These are phyloP conservation scores for Ecliptopera silaceata DNA, from an alignment of 2,888 invertebrate genomes.

Conservation along the genomic window DNA sequence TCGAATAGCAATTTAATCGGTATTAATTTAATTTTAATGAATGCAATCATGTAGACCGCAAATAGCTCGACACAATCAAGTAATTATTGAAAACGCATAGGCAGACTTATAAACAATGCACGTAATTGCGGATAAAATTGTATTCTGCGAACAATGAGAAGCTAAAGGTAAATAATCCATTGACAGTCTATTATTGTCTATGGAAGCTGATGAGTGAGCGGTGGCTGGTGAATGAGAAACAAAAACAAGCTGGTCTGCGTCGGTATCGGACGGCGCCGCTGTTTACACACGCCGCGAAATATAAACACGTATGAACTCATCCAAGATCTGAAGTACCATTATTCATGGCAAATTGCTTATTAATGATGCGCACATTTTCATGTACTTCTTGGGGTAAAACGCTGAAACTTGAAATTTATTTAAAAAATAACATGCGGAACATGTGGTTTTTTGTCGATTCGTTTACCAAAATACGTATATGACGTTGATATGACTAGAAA, in stretches of 20 bases:
- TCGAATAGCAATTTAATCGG: constrained; percentile 15
- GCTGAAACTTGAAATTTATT: neutral
- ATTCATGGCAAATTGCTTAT: constrained; percentile 46
- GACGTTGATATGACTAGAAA: neutral
- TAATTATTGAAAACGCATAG: constrained; percentile 28
- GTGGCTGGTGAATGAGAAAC: constrained; percentile 50
- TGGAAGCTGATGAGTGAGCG: constrained; percentile 35
- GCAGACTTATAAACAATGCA: constrained; percentile 26
- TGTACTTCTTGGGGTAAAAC: constrained; percentile 14
- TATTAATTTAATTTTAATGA: constrained; percentile 24
- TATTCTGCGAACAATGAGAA: constrained; percentile 39
- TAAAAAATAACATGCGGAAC: neutral
- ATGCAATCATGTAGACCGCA: constrained; percentile 27
- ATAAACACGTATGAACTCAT: constrained; percentile 47
- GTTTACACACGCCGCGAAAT: constrained; percentile 47
- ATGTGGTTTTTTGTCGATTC: neutral
- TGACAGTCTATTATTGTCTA: constrained; percentile 47
- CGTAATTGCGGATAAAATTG: constrained; percentile 31
- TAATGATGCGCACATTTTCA: constrained; percentile 21
- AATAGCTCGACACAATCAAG: constrained; percentile 23
- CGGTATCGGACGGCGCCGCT: constrained; percentile 35
- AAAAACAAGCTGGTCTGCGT: constrained; percentile 55
- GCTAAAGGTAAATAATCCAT: constrained; percentile 35
- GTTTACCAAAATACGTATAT: neutral
- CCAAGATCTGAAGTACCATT: constrained; percentile 41